Base-by-base conservation (phyloP, 2,888 invertebrate species). In the Eremobia ochroleuca region DNA sequence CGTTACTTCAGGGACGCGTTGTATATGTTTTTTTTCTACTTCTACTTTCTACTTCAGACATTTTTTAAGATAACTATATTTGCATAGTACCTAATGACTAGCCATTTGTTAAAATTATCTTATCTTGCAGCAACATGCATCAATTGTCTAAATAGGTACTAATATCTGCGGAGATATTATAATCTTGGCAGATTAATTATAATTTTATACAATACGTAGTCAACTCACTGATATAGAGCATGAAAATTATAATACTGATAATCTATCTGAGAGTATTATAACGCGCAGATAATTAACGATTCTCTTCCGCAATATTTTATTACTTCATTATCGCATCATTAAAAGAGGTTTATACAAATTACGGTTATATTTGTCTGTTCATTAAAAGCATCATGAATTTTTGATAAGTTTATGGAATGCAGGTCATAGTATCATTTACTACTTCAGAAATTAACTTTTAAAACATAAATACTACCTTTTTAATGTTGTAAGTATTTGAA, bases 151-250 rank as follows among this genome's bases (percentile, higher is more conserved):
- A n/a, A n/a, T n/a, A n/a, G n/a, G n/a, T n/a, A 43, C 52, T 31
- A 25, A 66, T 59, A 79, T 52, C 31, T 13, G 18, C 28, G 6
- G n/a, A 62, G 37, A 75, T 75, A 66, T 13, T 21, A 31, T 21
- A 52, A 82, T 76, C 79, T 82, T n/a, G 49, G 43, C 9, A 58
- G 34, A 62, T 68, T 67, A 15, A 82, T 68, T 58, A 64, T 79
- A 49, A 79, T 76, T 76, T 76, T 49, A 79, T 76, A 64, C 76
- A 66, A 34, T 34, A 49, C n/a, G 15, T 49, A 28, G 8, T 52
- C 62, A 5, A 18, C 15, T 40, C n/a, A 71, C 18, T 55, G 61
- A 28, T 49, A 28, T 1, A 62, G 46, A 62, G 46, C 40, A 49
- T 37, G 31, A 59, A 21, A 28, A 81, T 59, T 49, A 58, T 28